Base-by-base conservation (phyloP, 1,140 invertebrate genomes). In the Phenacoccus solenopsis region DNA sequence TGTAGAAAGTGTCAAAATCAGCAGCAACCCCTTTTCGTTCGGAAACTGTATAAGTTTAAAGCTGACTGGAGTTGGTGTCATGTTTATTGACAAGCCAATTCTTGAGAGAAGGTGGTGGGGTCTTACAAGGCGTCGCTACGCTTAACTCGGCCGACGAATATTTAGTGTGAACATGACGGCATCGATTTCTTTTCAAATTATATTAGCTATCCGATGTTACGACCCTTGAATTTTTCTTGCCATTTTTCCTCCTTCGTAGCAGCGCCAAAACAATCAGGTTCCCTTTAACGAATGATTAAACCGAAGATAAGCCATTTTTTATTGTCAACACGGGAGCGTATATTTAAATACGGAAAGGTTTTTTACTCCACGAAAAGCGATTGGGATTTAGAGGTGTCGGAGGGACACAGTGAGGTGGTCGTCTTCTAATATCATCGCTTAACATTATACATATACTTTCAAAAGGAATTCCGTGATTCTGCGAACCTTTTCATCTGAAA, bases 151-250 rank as follows among this genome's bases (percentile, higher is more conserved):
- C 20, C 21, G 59, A 64, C 59, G 59, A 64, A 64, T 64, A 64
- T 64, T 64, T 64, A 64, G 59, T 25, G 59, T 64, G 25, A 64
- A 64, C 59, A 64, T 64, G 59, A 64, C 59, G 25, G 59, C 59
- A 64, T 64, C 59, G 59, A 64, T 64, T 64, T 64, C 59, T 64
- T 64, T 64, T 64, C 59, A 64, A 64, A 64, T 64, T 64, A 64
- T 64, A 64, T 64, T 64, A 64, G 59, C 59, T 64, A 10, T 64
- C 20, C 59, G 59, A 64, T 64, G 59, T 24, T 64, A 16, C 25
- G 25, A 64, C 59, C 59, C 59, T 27, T 64, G 59, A 64, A 64
- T 27, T 64, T 64, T 64, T 64, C 22, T 10, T 24, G 7, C 16
- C 25, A 25, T 64, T 64, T 64, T 64, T 24, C 25, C 7, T 59